Base-by-base conservation (phyloP, 2,888 invertebrate species). In the Subacronicta megacephala region DNA sequence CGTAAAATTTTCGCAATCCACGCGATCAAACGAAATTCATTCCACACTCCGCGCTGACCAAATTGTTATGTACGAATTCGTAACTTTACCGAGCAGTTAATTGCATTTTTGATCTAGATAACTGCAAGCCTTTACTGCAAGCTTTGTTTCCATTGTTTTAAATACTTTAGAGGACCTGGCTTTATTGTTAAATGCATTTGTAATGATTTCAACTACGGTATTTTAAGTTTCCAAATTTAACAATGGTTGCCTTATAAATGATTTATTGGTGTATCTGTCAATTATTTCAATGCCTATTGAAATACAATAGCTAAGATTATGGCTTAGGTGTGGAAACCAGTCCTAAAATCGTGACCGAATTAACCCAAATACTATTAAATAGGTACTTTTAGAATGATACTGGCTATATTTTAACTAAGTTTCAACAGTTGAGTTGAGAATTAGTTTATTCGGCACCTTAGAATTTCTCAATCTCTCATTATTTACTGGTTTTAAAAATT, bases 1-100 rank as follows among this genome's bases (percentile, higher is more conserved):
- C 80, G 63, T 73, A 75, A 76, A 75, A 12, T 49, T 62, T 46
- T 64, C 37, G 60, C 52, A 63, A 47, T 61, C 36, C 67, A 70
- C 63, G 62, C 72, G 58, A 76, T 42, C 63, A 50, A 10, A 52
- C 59, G 45, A 58, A 78, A 72, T 68, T 62, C 49, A 62, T 58
- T 57, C 49, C 52, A 56, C 63, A 64, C 47, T 63, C 60, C 40
- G 52, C 52, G 29, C 58, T 45, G 43, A 49, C 40, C 17, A 50
- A 62, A 51, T 60, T 75, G 53, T 56, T 65, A 57, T 44, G 52
- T 42, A 46, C 38, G 52, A 50, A 62, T 59, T 62, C 38, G 51
- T 16, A 41, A 45, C 53, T 36, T 52, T 52, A 52, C 58, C 31
- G 60, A 53, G 55, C 43, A 31, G 45, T 59, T 66, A 50, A 75